phyloP scores from a whole-genome alignment of 2,113 vertebrate species.

The Stigmatopora argus region DNA sequence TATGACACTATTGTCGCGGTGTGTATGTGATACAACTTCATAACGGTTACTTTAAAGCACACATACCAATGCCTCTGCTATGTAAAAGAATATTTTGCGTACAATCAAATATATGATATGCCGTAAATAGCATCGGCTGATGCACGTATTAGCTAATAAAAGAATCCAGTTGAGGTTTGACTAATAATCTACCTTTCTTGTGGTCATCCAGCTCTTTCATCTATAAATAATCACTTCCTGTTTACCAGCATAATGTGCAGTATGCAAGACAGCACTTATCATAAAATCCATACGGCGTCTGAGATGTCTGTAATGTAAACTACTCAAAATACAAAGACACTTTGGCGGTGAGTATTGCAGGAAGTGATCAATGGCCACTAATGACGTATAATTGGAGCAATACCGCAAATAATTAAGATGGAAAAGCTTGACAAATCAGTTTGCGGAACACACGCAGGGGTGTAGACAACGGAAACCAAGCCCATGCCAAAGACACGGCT shows the following conservation, averaged over 20 bases:
- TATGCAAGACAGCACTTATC: constrained; percentile 1
- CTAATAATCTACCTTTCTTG: not conserved
- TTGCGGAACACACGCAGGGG: not conserved
- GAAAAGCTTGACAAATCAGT: not conserved
- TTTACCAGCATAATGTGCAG: not conserved
- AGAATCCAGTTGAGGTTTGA: not conserved
- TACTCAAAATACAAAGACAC: not conserved
- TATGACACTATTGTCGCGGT: not conserved
- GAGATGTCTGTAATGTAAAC: not conserved
- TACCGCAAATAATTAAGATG: not conserved
- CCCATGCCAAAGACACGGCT: too few species aligned
- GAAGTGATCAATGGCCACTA: constrained; percentile 4
- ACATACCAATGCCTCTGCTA: not conserved
- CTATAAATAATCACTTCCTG: constrained; percentile 7
- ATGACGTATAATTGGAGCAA: not conserved
- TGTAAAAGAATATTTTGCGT: not conserved
- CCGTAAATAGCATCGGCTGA: not conserved
- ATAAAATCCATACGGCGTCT: not conserved
- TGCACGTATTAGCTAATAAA: not conserved
- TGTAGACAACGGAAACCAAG: too few species aligned
- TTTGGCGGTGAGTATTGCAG: not conserved
- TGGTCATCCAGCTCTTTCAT: not conserved
- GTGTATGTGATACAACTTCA: not conserved
- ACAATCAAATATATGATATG: not conserved
- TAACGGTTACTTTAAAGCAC: not conserved